A percentile compares a stretch with the other conserved stretches of the same genome.
Evolutionary conservation across 2,113 vertebrate species (phyloP).

Genomic region (Cavia aperea): DNA sequence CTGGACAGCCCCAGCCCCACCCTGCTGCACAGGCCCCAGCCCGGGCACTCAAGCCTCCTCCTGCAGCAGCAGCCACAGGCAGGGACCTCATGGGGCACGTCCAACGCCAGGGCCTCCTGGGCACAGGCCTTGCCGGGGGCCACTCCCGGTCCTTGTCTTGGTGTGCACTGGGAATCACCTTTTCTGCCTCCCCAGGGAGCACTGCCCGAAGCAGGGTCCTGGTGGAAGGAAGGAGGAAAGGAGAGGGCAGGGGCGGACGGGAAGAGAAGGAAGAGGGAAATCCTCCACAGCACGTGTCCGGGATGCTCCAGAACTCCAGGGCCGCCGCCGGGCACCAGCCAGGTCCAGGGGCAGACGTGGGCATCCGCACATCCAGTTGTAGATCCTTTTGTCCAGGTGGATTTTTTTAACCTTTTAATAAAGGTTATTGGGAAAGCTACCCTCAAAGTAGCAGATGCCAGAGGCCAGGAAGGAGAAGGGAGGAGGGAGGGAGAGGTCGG

Average conservation of each 20-base stretch:
- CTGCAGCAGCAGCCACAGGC: fast-evolving
- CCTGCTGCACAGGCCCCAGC: not conserved
- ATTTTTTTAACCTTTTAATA: not conserved
- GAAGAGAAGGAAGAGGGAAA: too few species aligned
- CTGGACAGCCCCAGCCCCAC: not conserved
- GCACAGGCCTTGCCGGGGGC: not conserved
- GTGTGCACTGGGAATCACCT: too few species aligned
- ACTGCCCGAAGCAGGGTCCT: not conserved
- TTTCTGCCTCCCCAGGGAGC: not conserved
- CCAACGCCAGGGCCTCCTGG: not conserved
- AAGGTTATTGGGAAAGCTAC: not conserved
- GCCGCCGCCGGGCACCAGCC: not conserved
- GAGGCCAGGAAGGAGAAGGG: not conserved
- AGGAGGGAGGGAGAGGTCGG: too few species aligned
- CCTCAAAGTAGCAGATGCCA: not conserved
- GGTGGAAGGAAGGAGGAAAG: fast-evolving
- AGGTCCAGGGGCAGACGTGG: not conserved
- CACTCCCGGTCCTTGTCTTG: too few species aligned
- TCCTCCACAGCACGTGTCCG: not conserved
- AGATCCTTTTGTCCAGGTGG: not conserved
- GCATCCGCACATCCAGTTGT: not conserved
- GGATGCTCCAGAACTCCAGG: not conserved
- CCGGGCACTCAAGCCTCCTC: not conserved
- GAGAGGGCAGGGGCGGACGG: fast-evolving
- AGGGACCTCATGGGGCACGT: fast-evolving